Conservation (phyloP, 2,797 vertebrate genomes). For the Gobio occitaniae region DNA sequence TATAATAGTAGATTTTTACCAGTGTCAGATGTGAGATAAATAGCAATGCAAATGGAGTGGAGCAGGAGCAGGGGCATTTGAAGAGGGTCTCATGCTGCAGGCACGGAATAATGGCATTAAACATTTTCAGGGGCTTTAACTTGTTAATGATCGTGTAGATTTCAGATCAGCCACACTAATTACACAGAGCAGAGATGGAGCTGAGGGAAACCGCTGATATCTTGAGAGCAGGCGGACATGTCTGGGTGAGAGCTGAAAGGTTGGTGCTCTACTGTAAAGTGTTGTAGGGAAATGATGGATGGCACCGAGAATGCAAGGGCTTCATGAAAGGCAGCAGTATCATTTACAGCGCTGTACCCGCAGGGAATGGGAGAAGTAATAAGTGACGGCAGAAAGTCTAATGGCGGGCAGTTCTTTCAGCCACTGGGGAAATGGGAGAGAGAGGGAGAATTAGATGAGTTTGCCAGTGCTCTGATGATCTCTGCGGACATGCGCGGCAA, state of each 20-base stretch:
- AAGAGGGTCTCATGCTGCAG: slow-evolving; percentile 1
- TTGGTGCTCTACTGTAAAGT: slow-evolving; percentile 29
- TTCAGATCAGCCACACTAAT: slow-evolving; percentile 54
- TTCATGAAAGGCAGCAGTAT: slow-evolving; percentile 45
- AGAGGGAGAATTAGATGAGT: slow-evolving; percentile 59
- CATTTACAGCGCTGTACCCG: slow-evolving; percentile 59
- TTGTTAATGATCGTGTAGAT: slow-evolving; percentile 52
- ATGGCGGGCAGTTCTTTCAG: slow-evolving; percentile 64
- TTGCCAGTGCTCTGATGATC: slow-evolving; percentile 62
- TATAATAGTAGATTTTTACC: neutral
- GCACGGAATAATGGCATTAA: slow-evolving; percentile 4
- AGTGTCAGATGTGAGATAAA: slow-evolving; percentile 13
- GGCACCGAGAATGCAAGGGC: slow-evolving; percentile 35
- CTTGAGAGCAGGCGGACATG: slow-evolving; percentile 18
- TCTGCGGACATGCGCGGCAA: slow-evolving; percentile 52
- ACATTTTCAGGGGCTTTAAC: slow-evolving; percentile 32
- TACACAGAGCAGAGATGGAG: slow-evolving; percentile 47
- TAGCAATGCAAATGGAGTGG: neutral
- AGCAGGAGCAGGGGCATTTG: slow-evolving; percentile 4
- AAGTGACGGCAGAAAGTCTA: slow-evolving; percentile 55
- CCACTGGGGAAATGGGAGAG: slow-evolving; percentile 58
- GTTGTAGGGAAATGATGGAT: slow-evolving; percentile 49
- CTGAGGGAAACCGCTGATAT: slow-evolving; percentile 16
- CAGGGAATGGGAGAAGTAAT: slow-evolving; percentile 61
- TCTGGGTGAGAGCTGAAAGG: slow-evolving; percentile 30